A percentile compares a stretch with the other conserved stretches of the same genome.
These are phyloP conservation scores for Gnathonemus echidnorhynchus DNA, from an alignment of 2,113 vertebrate genomes.

Conservation along the genomic window DNA sequence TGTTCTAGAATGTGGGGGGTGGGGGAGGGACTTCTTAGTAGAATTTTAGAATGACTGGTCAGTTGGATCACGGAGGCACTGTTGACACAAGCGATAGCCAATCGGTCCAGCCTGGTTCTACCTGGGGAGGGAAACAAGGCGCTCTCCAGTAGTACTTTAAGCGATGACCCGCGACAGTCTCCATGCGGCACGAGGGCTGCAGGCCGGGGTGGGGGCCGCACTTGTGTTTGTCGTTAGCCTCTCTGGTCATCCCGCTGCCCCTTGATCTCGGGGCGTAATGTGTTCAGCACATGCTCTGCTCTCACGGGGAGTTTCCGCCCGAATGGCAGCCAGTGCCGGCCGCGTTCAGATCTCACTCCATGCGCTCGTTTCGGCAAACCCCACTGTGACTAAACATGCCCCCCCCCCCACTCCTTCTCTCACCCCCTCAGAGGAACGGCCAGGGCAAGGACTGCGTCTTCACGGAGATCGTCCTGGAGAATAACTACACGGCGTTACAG, in stretches of 20 bases:
- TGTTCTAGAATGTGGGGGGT: neutral
- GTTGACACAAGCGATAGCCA: neutral
- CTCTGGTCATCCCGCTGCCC: constrained; percentile 43
- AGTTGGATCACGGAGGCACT: neutral
- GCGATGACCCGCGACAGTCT: neutral
- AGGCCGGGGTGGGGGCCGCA: constrained; percentile 31
- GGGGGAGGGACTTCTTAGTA: neutral
- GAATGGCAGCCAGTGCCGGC: constrained; percentile 16
- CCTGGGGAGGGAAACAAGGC: neutral
- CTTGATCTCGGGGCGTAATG: constrained; percentile 57
- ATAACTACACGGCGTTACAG: constrained; percentile 96
- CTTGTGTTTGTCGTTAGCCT: constrained; percentile 51
- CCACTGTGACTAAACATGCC: neutral
- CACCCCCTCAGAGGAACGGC: constrained; percentile 73
- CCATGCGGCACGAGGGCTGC: neutral
- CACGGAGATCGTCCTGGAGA: constrained; percentile 95
- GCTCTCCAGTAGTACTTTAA: neutral
- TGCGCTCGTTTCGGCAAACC: neutral
- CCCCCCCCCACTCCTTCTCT: neutral
- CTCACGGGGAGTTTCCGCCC: constrained; percentile 29
- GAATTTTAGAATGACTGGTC: neutral
- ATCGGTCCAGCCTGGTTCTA: neutral
- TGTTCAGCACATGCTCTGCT: constrained; percentile 57
- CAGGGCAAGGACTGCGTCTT: constrained; percentile 94
- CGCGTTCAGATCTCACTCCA: constrained; percentile 19